Base-by-base conservation (phyloP, 1,140 invertebrate genomes). In the Metopolophium dirhodum region DNA sequence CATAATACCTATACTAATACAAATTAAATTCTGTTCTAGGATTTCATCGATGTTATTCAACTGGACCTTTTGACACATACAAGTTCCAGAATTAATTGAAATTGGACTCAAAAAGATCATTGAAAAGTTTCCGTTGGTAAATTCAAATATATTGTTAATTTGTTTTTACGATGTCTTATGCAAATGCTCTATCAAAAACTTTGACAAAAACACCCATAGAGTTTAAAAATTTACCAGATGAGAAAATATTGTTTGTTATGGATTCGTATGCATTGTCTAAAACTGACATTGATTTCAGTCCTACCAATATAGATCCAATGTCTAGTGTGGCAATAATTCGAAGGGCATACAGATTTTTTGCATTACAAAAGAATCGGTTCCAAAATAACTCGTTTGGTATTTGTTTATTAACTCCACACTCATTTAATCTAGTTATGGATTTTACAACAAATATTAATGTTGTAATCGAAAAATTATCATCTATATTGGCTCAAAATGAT, bases 381-480 rank as follows among this genome's bases (percentile, higher is more conserved):
- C 77, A 93, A 51, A 93, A 85, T 86, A 93, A 93, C 14, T 83
- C n/a, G 18, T 86, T 93, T 93, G 91, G 45, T 8, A 93, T 93
- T 93, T 93, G 91, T 86, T 1, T 93, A 20, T 85, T 93, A 57
- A 93, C 91, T 7, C 35, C 82, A 45, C 49, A 85, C 45, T 93
- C 91, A 41, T 93, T 54, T 41, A 54, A 86, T 30, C 8, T 93
- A 8, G 8, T 93, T 57, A 23, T 93, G 49, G 82, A 93, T 57
- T 93, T 93, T 86, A 93, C 91, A 37, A 22, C 91, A 85, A 83
- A 93, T 57, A 85, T 86, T 41, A 93, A 93, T 22, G 30, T 57
- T 26, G 41, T 93, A 22, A 41, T 85, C 8, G 82, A 93, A 86
- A 83, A 86, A 45, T 45, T 93, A n/a, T 41, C n/a, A 30, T 93